Evolutionary conservation across 1,140 invertebrate species (phyloP), one percentile per base, ranked within the genome.

Genomic region (Zaprionus ornatus): DNA sequence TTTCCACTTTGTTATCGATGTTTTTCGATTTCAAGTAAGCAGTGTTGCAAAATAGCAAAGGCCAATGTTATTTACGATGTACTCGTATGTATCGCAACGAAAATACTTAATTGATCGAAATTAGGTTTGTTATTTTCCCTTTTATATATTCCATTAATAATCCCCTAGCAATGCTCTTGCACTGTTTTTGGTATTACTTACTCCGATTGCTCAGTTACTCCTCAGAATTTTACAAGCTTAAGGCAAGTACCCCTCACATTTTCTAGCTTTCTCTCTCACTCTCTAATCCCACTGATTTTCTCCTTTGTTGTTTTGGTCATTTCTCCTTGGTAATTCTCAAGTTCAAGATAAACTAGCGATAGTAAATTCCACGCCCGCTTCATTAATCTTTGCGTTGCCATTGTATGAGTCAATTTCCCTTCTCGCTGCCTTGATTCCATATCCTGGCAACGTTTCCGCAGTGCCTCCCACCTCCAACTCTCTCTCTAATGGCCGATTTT

Each of bases 401-500:
- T 56, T 25, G 67, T 64, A 66, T 88, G 80, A 80, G 77, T 88
- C 85, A 80, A 80, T 80, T 66, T 70, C 72, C 42, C 54, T 15
- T 21, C 32, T 55, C 17, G 25, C 19, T 32, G 17, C n/a, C 19
- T 37, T 70, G 27, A 17, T 50, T 40, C 19, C 55, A 65, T 50
- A 71, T 79, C 55, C 72, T 79, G 72, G 57, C 62, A 77, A 32
- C 60, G 61, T 80, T 78, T 84, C 82, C 81, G 77, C 21, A 62
- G 35, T 29, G 42, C 42, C 35, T 55, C 60, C 23, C 54, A 65
- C 42, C 35, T 55, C 60, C 23, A 59, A 65, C 15, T 48, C 80
- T 56, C 60, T 21, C 12, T 61, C 68, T 77, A 77, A 86, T 86
- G 79, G 76, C 55, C 40, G 59, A 80, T 90, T 90, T 84, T 74